Percentiles rank a stretch among this genome's conserved stretches.
These are phyloP conservation scores for Macrophya alboannulata DNA, from an alignment of 2,888 invertebrate species.

Conservation along the genomic window DNA sequence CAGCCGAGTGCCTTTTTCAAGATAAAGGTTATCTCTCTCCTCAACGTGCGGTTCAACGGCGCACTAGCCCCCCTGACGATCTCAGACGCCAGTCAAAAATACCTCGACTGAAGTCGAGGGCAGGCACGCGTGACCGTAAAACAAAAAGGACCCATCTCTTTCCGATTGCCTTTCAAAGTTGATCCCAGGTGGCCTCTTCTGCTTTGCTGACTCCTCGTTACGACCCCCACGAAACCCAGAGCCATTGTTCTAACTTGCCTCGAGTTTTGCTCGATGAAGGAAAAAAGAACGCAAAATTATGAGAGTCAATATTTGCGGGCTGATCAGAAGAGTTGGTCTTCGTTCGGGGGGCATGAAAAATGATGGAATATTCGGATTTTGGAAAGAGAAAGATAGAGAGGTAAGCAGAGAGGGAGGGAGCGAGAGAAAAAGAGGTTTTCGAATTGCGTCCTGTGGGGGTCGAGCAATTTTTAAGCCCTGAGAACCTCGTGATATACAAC, in stretches of 20 bases:
- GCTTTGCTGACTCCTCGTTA: not conserved
- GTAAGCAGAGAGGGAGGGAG: not conserved
- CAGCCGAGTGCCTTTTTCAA: conserved; percentile 43
- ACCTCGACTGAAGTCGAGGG: conserved; percentile 61
- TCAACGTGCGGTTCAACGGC: conserved; percentile 14
- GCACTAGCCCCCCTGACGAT: not conserved
- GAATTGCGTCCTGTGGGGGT: conserved; percentile 17
- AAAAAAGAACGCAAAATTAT: not conserved
- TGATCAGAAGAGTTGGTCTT: not conserved
- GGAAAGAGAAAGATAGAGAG: not conserved
- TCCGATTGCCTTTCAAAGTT: conserved; percentile 45
- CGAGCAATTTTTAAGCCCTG: conserved; percentile 66
- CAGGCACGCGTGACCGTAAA: conserved; percentile 60
- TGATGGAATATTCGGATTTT: not conserved
- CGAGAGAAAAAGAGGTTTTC: not conserved
- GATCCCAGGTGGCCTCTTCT: conserved; percentile 33
- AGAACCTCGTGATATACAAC: conserved; percentile 63
- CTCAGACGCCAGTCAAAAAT: conserved; percentile 56
- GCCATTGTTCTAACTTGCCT: conserved; percentile 6
- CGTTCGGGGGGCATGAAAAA: not conserved
- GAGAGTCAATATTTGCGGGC: not conserved
- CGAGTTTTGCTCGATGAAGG: not conserved
- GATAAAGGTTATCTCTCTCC: conserved; percentile 54
- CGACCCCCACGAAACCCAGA: conserved; percentile 8
- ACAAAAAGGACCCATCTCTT: conserved; percentile 38